These are phyloP conservation scores for Agrotis exclamationis DNA, from an alignment of 2,888 invertebrate genomes.

Conservation along the genomic window DNA sequence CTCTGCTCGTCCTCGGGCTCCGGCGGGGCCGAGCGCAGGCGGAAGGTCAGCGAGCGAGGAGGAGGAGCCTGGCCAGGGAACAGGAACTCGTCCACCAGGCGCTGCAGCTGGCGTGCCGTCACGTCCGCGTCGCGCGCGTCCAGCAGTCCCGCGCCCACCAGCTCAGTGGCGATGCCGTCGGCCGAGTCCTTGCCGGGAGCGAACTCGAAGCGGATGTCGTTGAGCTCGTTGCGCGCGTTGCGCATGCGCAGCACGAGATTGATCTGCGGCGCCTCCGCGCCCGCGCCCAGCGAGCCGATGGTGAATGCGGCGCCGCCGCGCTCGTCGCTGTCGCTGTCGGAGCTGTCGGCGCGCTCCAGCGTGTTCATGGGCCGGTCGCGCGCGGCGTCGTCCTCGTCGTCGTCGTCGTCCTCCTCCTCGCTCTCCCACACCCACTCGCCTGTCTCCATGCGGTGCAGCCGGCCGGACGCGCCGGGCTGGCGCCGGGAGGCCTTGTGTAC, in stretches of 20 bases:
- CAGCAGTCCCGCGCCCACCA: constrained; percentile 99
- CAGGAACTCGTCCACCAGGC: constrained; percentile 93
- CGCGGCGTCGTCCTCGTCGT: constrained; percentile 86
- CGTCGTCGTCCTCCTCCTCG: constrained; percentile 96
- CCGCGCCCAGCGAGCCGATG: constrained; percentile 79
- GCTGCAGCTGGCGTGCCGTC: constrained; percentile 98
- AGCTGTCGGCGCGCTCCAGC: constrained; percentile 91
- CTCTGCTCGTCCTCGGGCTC: constrained; percentile 98
- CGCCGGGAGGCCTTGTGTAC: constrained; percentile 96
- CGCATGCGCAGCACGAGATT: constrained; percentile 97
- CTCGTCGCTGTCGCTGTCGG: constrained; percentile 91
- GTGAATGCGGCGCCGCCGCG: constrained; percentile 76
- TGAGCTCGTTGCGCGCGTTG: constrained; percentile 97
- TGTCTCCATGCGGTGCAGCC: constrained; percentile 97
- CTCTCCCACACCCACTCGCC: constrained; percentile 99
- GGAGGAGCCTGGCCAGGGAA: constrained; percentile 86
- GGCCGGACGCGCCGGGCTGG: constrained; percentile 96
- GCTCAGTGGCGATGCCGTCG: constrained; percentile 98
- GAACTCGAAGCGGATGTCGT: constrained; percentile 99
- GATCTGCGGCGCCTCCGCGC: constrained; percentile 91
- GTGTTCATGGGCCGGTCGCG: constrained; percentile 92
- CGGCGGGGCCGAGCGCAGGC: constrained; percentile 92
- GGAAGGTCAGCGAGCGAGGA: constrained; percentile 96
- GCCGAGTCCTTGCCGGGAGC: constrained; percentile 97
- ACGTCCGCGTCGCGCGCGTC: constrained; percentile 97